Base-by-base conservation (phyloP, 2,113 vertebrate genomes). In the Nycticryphes semicollaris region DNA sequence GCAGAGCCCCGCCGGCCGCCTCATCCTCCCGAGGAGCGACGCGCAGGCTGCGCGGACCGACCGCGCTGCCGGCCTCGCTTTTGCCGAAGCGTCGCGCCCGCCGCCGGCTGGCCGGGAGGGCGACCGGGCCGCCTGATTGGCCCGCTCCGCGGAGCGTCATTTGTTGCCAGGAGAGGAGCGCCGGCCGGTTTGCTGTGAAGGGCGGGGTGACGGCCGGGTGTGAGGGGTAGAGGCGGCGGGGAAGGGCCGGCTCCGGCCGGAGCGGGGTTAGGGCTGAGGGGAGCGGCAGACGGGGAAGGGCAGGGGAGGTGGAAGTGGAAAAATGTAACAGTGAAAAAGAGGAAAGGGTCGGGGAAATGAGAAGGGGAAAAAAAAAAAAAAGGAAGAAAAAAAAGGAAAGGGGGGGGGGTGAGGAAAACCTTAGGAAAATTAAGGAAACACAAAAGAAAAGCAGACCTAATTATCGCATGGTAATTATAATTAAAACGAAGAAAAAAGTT, bases 231-330 rank as follows among this genome's bases (percentile, higher is more conserved):
- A 8, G 50, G 45, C 16, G 33, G 56, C 10, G 14, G 59, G 28
- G 22, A 31, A 19, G 35, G 75, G 35, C 21, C 21, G n/a, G 27
- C 19, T 21, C 11, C 27, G 24, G 31, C 18, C 2, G 62, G 37
- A 45, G 39, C 4, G 10, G 20, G 24, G 62, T 19, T 15, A 45
- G 6, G 7, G 15, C 24, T 17, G n/a, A 35, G 57, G 27, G 35
- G 31, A 15, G 10, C 0, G 12, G 7, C 1, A 0, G 9, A 0
- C 11, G 0, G 41, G n/a, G 3, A 8, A 12, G 37, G 47, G 15
- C 3, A 14, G 17, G 5, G 51, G 54, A 35, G 25, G 2, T n/a
- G n/a, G n/a, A n/a, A n/a, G n/a, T n/a, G n/a, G n/a, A n/a, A n/a
- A n/a, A n/a, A n/a, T n/a, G n/a, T n/a, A n/a, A n/a, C n/a, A 50